These are phyloP conservation scores for Apostichopus californicus DNA, from an alignment of 35 echinoderm and acorn worm genomes.

Conservation along the genomic window DNA sequence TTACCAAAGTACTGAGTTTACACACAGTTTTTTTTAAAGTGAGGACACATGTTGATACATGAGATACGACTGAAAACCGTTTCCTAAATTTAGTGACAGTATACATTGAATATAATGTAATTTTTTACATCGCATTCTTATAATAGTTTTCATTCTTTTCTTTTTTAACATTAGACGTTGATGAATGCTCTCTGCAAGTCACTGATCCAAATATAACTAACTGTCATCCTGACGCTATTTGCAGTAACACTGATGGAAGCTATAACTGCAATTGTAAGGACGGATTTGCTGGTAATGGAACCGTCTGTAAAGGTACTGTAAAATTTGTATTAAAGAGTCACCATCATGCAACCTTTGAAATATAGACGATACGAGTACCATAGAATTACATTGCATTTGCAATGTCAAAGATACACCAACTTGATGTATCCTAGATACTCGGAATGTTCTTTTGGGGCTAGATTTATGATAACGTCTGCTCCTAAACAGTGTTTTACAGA, in stretches of 20 bases:
- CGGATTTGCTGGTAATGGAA: constrained; percentile 23
- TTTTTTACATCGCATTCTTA: background rate
- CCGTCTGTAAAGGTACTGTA: constrained; percentile 14
- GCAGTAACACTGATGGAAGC: constrained; percentile 21
- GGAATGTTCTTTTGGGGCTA: too few relatives aligned
- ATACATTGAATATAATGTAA: background rate
- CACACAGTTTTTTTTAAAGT: background rate
- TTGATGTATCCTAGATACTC: too few relatives aligned
- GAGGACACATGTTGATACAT: too few relatives aligned
- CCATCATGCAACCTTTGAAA: too few relatives aligned
- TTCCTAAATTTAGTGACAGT: background rate
- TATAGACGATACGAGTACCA: too few relatives aligned
- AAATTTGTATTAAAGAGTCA: too few relatives aligned
- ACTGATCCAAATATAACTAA: background rate
- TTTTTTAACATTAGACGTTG: constrained; percentile 10
- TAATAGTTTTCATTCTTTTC: background rate
- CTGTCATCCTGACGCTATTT: constrained; percentile 25
- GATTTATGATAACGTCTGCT: too few relatives aligned
- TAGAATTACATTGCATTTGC: too few relatives aligned
- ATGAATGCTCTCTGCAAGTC: constrained; percentile 30
- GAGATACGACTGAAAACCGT: too few relatives aligned
- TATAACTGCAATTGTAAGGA: constrained; percentile 29
- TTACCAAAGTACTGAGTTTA: background rate
- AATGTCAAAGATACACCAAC: too few relatives aligned
- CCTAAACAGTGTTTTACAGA: too few relatives aligned